Conservation (phyloP, 2,113 vertebrate species). For the Ammodytes dubius region DNA sequence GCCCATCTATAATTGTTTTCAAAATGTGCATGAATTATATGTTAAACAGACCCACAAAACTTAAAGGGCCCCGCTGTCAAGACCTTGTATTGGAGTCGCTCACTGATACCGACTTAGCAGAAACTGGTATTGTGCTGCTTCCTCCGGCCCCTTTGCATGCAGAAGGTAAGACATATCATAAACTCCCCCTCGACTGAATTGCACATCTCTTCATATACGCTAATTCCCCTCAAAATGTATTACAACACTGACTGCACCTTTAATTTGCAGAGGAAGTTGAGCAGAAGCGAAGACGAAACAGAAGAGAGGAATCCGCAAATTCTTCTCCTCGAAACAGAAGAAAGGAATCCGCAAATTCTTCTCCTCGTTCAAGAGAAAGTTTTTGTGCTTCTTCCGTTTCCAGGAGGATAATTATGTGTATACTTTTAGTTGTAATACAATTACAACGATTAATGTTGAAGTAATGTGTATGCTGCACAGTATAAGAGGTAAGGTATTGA, state of each 20-base stretch:
- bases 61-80: background rate
- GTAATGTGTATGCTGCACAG: no score
- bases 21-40: no score
- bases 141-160: background rate
- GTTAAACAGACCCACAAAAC: no score
- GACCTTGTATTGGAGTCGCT: background rate
- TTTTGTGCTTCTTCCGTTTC: background rate
- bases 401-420: fast-evolving
- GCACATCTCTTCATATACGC: background rate
- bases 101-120: background rate
- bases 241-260: background rate
- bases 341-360: background rate
- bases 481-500: no score
- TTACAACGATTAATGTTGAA: no score
- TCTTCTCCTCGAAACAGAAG: background rate
- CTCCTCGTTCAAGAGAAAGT: background rate
- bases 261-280: background rate
- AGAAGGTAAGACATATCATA: background rate
- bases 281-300: background rate
- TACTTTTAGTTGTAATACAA: background rate
- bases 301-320: background rate
- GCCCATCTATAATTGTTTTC: no score
- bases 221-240: background rate
- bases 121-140: no score
- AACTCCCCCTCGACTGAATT: background rate